Base-by-base conservation (phyloP, 2,888 invertebrate genomes). In the Argynnis bischoffii region DNA sequence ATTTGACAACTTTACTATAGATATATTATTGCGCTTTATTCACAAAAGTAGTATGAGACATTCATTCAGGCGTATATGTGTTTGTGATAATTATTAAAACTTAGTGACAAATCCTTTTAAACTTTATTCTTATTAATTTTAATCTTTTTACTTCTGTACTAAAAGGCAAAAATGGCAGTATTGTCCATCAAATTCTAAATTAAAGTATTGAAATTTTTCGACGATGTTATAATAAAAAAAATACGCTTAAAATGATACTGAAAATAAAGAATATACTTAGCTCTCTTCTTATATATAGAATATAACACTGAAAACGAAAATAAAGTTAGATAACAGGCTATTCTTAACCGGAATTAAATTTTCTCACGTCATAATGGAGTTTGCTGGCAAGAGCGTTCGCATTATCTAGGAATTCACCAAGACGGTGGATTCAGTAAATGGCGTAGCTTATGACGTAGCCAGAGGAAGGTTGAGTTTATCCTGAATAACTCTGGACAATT, bases 391-490 rank as follows among this genome's bases (percentile, higher is more conserved):
- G 67, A 69, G 57, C 55, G 61, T 65, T 31, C 48, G 61, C 46
- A 63, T 71, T 71, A 69, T 65, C 64, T 65, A 65, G 59, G 64
- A 71, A 69, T 67, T 69, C 53, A 67, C 65, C 59, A 47, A 15
- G 21, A 54, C 41, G n/a, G 60, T 60, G 59, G 55, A 66, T 55
- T 60, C 60, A 15, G 60, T 50, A 61, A 61, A 60, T 66, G 64
- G 57, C 35, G 41, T 14, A 61, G 67, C 61, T 68, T 65, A 65
- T 67, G 57, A 67, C 57, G 57, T 63, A 68, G 59, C 65, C 50
- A 63, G 60, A 35, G 35, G 35, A 41, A 41, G 35, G 50, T 61
- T 60, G 16, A 61, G 35, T 50, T 57, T 57, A 46, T 6, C 6
- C 18, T 51, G 51, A 61, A 51, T 51, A 51, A 51, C 18, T 53